phyloP scores from a whole-genome alignment of 2,113 vertebrate genomes.

The Saccopteryx bilineata region DNA sequence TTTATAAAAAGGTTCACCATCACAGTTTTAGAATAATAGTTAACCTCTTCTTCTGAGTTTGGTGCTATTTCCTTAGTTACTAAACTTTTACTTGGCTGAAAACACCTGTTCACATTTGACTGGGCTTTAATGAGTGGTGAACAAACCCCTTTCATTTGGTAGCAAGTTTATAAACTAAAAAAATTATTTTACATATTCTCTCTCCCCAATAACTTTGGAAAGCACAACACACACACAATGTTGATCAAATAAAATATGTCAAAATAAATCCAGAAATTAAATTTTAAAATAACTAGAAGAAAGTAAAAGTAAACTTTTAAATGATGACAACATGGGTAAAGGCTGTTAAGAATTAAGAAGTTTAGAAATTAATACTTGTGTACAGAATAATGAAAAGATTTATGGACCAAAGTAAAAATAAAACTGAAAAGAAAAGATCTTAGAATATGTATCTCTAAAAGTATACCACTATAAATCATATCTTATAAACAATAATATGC shows the following conservation, averaged over 20 bases:
- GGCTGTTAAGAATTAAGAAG: background rate
- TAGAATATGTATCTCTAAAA: background rate
- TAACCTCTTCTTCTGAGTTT: background rate
- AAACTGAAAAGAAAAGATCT: background rate
- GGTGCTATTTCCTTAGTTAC: background rate
- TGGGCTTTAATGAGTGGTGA: background rate
- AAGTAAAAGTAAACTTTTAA: background rate
- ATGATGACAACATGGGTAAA: background rate
- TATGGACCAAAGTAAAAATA: background rate
- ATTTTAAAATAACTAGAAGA: background rate
- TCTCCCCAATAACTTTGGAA: background rate
- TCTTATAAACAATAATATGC: background rate
- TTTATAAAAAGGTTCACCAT: no score
- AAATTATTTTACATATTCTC: background rate
- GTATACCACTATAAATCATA: background rate
- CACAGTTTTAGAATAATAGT: background rate
- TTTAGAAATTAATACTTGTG: slow-evolving; percentile 3
- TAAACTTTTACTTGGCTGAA: background rate
- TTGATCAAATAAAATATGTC: background rate
- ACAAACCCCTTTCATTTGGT: background rate
- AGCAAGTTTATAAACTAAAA: background rate
- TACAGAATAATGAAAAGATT: background rate
- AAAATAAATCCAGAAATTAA: slow-evolving; percentile 24
- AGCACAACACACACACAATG: background rate
- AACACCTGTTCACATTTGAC: background rate